Evolutionary conservation across 2,797 vertebrate species (phyloP).

Genomic region (Schizopygopsis pylzovi): DNA sequence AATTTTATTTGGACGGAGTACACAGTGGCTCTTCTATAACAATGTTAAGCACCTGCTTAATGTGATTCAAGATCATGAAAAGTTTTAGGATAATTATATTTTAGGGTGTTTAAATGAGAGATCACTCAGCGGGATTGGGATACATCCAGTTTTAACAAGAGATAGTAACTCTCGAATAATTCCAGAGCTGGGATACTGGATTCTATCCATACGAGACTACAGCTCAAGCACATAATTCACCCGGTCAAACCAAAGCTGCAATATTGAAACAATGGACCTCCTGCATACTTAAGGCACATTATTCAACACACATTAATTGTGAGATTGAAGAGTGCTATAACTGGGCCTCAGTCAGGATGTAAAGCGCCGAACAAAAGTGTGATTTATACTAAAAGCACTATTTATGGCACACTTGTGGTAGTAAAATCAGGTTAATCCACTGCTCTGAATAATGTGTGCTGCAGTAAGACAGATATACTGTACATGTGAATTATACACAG

Average conservation of each 20-base stretch:
- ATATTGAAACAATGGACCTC: conserved; percentile 73
- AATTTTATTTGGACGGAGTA: neutral
- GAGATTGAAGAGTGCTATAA: conserved; percentile 64
- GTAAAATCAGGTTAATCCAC: conserved; percentile 45
- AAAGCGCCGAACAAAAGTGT: conserved; percentile 55
- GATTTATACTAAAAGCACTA: conserved; percentile 72
- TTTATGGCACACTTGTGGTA: conserved; percentile 59
- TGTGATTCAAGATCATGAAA: neutral
- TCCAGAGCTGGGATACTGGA: conserved; percentile 57
- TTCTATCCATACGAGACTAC: conserved; percentile 59
- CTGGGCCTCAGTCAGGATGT: conserved; percentile 60
- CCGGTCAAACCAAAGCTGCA: conserved; percentile 61
- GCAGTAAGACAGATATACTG: conserved; percentile 7
- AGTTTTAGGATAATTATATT: conserved; percentile 28
- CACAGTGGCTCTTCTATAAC: neutral
- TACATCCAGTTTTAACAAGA: conserved; percentile 43
- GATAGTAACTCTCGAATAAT: conserved; percentile 45
- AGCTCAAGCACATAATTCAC: conserved; percentile 67
- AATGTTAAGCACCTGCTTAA: neutral
- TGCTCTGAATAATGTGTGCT: conserved; percentile 37
- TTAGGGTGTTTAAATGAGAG: conserved; percentile 24
- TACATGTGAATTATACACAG: neutral
- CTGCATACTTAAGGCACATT: conserved; percentile 71
- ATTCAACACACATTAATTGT: conserved; percentile 70
- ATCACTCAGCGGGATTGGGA: conserved; percentile 5